Conservation (phyloP, 2,888 invertebrate genomes). For the Hipparchia semele region DNA sequence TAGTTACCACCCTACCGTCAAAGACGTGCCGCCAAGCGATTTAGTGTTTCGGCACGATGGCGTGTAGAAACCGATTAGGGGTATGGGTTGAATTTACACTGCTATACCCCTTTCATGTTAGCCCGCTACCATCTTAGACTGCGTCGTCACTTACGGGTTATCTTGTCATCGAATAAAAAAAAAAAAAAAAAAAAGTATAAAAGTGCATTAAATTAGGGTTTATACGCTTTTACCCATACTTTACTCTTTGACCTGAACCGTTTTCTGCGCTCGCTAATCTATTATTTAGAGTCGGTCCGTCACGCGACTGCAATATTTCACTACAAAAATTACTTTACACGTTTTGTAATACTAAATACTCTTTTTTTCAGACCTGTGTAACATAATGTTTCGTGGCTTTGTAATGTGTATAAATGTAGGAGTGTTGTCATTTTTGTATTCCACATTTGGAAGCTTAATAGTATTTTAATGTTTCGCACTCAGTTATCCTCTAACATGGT, state of each 20-base stretch:
- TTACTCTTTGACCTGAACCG: conserved; percentile 41
- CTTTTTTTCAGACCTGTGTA: conserved; percentile 23
- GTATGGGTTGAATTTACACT: no score
- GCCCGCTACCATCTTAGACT: no score
- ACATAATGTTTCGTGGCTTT: conserved; percentile 7
- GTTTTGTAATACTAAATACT: conserved; percentile 39
- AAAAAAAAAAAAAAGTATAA: no score
- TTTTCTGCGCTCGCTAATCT: conserved; percentile 58
- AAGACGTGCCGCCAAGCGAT: no score
- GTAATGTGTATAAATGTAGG: conserved; percentile 12
- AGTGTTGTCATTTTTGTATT: conserved; percentile 8
- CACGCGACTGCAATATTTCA: conserved; percentile 52
- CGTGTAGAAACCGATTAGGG: no score
- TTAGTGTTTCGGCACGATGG: no score
- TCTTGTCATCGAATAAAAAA: no score
- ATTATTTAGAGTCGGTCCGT: conserved; percentile 59
- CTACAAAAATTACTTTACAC: conserved; percentile 44
- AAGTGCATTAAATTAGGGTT: background rate
- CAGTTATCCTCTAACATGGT: no score
- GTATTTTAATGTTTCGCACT: background rate
- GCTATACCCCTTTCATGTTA: no score
- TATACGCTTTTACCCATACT: conserved; percentile 9
- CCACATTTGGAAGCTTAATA: background rate
- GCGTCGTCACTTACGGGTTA: no score
- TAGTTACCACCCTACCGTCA: no score